Evolutionary conservation across 2,113 vertebrate genomes (phyloP), one percentile per base, ranked within the genome.

Genomic region (Alligator sinensis): DNA sequence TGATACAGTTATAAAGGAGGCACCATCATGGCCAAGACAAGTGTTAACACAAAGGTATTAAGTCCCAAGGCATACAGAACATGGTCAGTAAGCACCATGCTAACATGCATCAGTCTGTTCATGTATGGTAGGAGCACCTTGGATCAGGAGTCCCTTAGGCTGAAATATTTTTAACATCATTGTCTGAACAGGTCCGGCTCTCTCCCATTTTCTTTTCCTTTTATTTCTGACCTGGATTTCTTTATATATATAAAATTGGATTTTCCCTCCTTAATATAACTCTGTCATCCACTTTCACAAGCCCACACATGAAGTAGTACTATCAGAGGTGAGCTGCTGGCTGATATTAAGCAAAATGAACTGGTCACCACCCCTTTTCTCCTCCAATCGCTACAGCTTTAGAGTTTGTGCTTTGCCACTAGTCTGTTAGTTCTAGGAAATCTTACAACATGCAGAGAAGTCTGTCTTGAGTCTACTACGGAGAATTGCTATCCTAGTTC

Each of bases 401-500:
- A 64, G 84, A 82, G 84, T 5, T 77, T 77, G 6, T 1, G 2
- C 18, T 84, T 95, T 90, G 75, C 84, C 55, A 1, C n/a, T 91
- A 55, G 25, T 62, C 19, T 75, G 81, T 14, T 22, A 77, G 74
- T 84, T 77, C 24, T 57, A 11, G 7, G 59, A 86, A 87, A 7
- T 9, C 14, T 80, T 14, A 60, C 61, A 88, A 54, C 86, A 91
- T 12, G 59, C 81, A 90, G 30, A 59, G 18, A 11, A 84, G 15
- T 62, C 62, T 17, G 5, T 80, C 86, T 82, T 88, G 19, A 78
- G 9, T 78, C 63, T 70, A 9, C 38, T 15, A 30, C 34, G 24
- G 62, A 21, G 82, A 90, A 89, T 62, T 92, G 57, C 74, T 91
- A 82, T 74, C 96, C 30, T 70, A 76, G 27, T 87, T 94, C 34